A percentile compares a stretch with the other conserved stretches of the same genome.
phyloP scores from a whole-genome alignment of 2,797 vertebrate genomes.

The Centroberyx gerrardi region DNA sequence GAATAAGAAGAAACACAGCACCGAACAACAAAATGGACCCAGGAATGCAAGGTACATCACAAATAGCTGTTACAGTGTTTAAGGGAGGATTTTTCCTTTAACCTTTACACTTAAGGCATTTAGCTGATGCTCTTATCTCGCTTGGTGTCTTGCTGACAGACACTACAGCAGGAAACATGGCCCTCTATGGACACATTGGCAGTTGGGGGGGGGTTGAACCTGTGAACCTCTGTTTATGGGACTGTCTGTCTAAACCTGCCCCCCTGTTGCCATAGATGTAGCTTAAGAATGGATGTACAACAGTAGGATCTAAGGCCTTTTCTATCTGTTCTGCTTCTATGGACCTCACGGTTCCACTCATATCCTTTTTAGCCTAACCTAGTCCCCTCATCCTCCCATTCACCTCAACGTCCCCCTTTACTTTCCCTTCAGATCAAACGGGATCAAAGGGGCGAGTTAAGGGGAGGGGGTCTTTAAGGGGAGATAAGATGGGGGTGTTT shows the following conservation, averaged over 20 bases:
- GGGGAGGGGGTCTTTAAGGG: slow-evolving; percentile 45
- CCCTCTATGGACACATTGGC: too few species aligned
- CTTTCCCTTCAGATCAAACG: slow-evolving; percentile 52
- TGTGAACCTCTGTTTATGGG: not conserved
- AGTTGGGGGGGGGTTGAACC: too few species aligned
- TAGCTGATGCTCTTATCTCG: not conserved
- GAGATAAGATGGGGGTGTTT: slow-evolving; percentile 78
- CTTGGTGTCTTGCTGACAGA: slow-evolving; percentile 6
- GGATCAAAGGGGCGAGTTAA: slow-evolving; percentile 70
- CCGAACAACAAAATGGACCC: too few species aligned
- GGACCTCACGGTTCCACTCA: not conserved
- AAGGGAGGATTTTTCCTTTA: not conserved
- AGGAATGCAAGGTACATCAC: not conserved
- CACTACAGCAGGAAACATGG: not conserved
- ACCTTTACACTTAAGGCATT: slow-evolving; percentile 28
- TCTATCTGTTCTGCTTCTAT: not conserved
- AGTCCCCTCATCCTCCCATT: slow-evolving; percentile 26
- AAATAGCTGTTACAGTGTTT: not conserved
- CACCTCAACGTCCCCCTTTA: slow-evolving; percentile 40
- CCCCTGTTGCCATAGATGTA: not conserved
- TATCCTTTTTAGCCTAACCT: not conserved
- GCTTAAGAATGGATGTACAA: too few species aligned
- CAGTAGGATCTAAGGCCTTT: too few species aligned
- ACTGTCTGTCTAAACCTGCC: not conserved
- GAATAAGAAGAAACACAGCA: too few species aligned